These are phyloP conservation scores for Pachypsylla venusta DNA, from an alignment of 1,140 invertebrate genomes.

Conservation along the genomic window DNA sequence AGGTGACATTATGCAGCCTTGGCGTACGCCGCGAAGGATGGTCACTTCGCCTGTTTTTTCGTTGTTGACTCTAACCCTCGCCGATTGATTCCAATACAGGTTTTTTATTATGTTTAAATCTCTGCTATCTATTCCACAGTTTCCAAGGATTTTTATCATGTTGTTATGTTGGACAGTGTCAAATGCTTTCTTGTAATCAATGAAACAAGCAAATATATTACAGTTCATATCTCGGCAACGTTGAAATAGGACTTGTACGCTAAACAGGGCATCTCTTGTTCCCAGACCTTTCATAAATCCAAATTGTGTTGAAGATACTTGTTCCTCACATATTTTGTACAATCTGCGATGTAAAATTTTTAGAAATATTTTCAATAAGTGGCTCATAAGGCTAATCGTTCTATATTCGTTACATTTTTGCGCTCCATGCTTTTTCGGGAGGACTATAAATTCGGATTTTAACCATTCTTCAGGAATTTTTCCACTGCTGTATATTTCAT, in stretches of 20 bases:
- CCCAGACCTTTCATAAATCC: slow-evolving; percentile 21
- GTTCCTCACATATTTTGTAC: slow-evolving; percentile 13
- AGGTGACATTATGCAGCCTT: slow-evolving; percentile 27
- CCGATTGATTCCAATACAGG: not conserved
- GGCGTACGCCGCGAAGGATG: slow-evolving; percentile 20
- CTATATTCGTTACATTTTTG: too few relatives aligned
- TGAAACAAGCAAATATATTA: too few relatives aligned
- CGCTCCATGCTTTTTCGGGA: too few relatives aligned
- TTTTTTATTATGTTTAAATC: slow-evolving; percentile 8
- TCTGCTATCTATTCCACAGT: slow-evolving; percentile 16
- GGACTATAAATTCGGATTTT: too few relatives aligned
- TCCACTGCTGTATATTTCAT: too few relatives aligned
- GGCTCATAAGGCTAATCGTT: too few relatives aligned
- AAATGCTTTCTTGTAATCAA: too few relatives aligned
- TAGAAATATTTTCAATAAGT: too few relatives aligned
- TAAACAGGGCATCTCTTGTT: slow-evolving; percentile 22
- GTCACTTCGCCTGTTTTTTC: not conserved
- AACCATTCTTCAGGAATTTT: too few relatives aligned
- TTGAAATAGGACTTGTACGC: too few relatives aligned
- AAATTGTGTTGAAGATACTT: slow-evolving; percentile 19
- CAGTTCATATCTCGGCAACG: too few relatives aligned
- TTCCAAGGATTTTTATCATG: slow-evolving; percentile 15
- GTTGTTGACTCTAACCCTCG: not conserved
- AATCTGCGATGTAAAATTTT: too few relatives aligned
- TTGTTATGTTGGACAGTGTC: slow-evolving; percentile 18